phyloP scores from a whole-genome alignment of 2,888 invertebrate species.

The Meganola albula region DNA sequence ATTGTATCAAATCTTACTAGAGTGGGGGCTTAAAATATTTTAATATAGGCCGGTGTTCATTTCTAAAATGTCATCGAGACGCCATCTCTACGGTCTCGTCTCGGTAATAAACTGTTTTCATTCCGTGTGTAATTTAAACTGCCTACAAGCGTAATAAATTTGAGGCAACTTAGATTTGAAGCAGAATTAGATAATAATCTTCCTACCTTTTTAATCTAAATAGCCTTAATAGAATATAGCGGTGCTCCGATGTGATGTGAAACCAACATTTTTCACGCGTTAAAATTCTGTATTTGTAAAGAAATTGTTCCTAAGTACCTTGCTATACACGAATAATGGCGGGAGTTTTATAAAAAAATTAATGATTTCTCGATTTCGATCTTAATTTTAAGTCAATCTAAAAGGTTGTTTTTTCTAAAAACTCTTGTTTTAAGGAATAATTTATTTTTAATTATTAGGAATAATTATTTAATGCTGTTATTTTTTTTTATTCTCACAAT shows the following conservation, averaged over 20 bases:
- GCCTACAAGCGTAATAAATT: conserved; percentile 30
- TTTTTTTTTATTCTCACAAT: too few species aligned
- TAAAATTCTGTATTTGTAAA: conserved; percentile 36
- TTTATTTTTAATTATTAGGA: too few species aligned
- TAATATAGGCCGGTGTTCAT: not conserved
- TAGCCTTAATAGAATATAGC: conserved; percentile 34
- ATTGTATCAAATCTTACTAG: not conserved
- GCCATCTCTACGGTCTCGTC: conserved; percentile 11
- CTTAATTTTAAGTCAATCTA: too few species aligned
- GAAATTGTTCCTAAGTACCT: too few species aligned
- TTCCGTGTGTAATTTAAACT: conserved; percentile 25
- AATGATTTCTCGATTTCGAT: too few species aligned
- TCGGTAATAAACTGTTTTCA: conserved; percentile 29
- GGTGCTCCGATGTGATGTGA: conserved; percentile 15
- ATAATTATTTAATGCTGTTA: too few species aligned
- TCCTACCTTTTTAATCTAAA: conserved; percentile 43
- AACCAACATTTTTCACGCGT: conserved; percentile 28
- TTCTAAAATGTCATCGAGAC: not conserved
- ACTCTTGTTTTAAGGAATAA: too few species aligned
- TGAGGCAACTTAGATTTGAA: conserved; percentile 29
- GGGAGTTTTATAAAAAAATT: too few species aligned
- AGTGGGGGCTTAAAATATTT: not conserved
- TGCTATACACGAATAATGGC: too few species aligned
- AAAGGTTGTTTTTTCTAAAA: too few species aligned
- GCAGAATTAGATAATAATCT: conserved; percentile 45